phyloP scores from a whole-genome alignment of 2,797 vertebrate species.

The Orientallactaga sibirica region DNA sequence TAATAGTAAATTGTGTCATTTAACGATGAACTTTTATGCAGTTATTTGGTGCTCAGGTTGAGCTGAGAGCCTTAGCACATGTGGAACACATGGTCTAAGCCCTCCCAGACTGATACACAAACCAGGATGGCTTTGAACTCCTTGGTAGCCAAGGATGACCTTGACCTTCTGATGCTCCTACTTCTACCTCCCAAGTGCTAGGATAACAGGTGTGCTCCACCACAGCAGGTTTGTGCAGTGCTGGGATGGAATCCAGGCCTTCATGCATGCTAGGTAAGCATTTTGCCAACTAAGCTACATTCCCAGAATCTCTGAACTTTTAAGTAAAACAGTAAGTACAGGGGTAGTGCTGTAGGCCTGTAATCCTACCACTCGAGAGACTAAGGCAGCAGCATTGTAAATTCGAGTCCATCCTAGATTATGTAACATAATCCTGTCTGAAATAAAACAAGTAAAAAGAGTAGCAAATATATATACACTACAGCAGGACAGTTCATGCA shows the following conservation, averaged over 20 bases:
- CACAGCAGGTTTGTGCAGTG: too few relatives aligned
- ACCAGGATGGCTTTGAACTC: too few relatives aligned
- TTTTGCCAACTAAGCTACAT: too few relatives aligned
- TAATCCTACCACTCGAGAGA: neutral
- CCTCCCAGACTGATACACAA: neutral
- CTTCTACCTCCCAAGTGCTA: too few relatives aligned
- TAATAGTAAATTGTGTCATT: slow-evolving; percentile 30
- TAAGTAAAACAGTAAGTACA: neutral
- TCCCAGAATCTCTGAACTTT: neutral
- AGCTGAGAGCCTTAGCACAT: neutral
- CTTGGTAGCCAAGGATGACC: too few relatives aligned
- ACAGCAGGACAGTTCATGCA: neutral
- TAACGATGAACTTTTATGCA: neutral
- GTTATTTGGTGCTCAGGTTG: neutral
- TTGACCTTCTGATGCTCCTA: too few relatives aligned
- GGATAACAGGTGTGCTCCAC: too few relatives aligned
- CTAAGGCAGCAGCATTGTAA: neutral
- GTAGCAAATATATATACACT: neutral
- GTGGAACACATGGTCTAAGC: neutral
- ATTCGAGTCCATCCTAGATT: neutral
- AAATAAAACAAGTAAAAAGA: neutral
- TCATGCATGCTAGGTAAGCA: too few relatives aligned
- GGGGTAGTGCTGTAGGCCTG: too few relatives aligned
- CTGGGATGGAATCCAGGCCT: too few relatives aligned
- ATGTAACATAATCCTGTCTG: neutral